Percentiles rank a stretch among this genome's conserved stretches.
Evolutionary conservation across 2,888 invertebrate genomes (phyloP).

Genomic region (Tribolium freemani): DNA sequence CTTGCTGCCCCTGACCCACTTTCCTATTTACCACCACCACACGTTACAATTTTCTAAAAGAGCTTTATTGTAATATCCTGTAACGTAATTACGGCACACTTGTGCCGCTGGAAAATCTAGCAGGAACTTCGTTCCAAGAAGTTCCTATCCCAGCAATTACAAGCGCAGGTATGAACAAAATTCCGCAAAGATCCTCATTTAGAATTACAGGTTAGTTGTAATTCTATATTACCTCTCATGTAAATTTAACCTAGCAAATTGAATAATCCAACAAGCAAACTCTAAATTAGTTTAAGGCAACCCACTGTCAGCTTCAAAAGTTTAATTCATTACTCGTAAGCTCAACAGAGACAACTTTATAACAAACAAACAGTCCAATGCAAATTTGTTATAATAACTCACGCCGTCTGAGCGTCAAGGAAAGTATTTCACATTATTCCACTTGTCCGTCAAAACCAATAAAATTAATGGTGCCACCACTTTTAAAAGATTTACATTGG

Average conservation of each 20-base stretch:
- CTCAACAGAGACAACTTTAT: constrained; percentile 36
- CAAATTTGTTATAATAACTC: constrained; percentile 39
- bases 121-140: constrained; percentile 10
- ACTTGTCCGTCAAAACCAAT: constrained; percentile 23
- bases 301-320: constrained; percentile 39
- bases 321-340: constrained; percentile 38
- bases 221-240: constrained; percentile 41
- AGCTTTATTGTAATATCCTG: neutral
- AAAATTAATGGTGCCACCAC: no score
- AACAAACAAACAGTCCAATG: constrained; percentile 38
- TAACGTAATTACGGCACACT: constrained; percentile 4
- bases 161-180: constrained; percentile 34
- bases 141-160: constrained; percentile 26
- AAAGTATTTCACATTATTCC: constrained; percentile 24
- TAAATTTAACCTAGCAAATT: constrained; percentile 45
- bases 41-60: neutral
- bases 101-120: constrained; percentile 9
- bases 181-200: constrained; percentile 30
- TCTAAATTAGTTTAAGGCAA: constrained; percentile 38
- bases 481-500: neutral
- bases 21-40: neutral
- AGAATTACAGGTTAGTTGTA: constrained; percentile 38
- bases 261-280: constrained; percentile 37
- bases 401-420: constrained; percentile 22
- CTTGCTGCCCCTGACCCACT: constrained; percentile 8